Percentiles rank a stretch among this genome's conserved stretches.
Evolutionary conservation across 2,888 invertebrate genomes (phyloP).

Genomic region (Caenorhabditis sp.): DNA sequence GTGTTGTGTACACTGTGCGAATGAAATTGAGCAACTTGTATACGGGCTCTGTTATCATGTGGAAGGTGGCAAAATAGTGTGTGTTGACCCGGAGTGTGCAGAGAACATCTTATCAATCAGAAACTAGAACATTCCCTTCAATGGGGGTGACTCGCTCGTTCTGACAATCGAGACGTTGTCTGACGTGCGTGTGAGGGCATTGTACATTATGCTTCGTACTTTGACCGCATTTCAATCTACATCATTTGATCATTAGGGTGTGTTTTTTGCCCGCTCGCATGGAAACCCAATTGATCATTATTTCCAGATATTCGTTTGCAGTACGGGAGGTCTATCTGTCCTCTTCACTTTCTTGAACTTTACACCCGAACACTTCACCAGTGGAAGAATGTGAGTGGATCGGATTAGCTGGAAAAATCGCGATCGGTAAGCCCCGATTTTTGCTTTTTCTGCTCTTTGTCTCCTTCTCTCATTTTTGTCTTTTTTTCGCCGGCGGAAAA

Average conservation of each 20-base stretch:
- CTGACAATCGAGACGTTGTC: background rate
- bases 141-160: background rate
- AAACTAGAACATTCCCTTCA: slow-evolving; percentile 34
- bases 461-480: background rate
- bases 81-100: background rate
- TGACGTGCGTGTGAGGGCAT: slow-evolving; percentile 6
- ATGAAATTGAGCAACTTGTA: slow-evolving; percentile 50
- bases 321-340: slow-evolving; percentile 21
- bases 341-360: slow-evolving; percentile 33
- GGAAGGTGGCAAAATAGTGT: slow-evolving; percentile 9
- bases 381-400: slow-evolving; percentile 7
- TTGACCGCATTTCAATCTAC: background rate
- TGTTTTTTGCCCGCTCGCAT: no score
- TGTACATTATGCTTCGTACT: slow-evolving; percentile 5
- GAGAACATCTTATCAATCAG: slow-evolving; percentile 42
- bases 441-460: background rate
- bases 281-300: no score
- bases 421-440: slow-evolving; percentile 23
- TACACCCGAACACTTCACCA: slow-evolving; percentile 44
- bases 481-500: slow-evolving; percentile 11
- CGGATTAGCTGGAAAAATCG: slow-evolving; percentile 16
- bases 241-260: background rate
- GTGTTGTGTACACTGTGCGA: slow-evolving; percentile 23
- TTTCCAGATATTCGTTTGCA: background rate
- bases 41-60: slow-evolving; percentile 40